Conservation (phyloP, 2,888 invertebrate genomes). For the Stomorhina lunata region DNA sequence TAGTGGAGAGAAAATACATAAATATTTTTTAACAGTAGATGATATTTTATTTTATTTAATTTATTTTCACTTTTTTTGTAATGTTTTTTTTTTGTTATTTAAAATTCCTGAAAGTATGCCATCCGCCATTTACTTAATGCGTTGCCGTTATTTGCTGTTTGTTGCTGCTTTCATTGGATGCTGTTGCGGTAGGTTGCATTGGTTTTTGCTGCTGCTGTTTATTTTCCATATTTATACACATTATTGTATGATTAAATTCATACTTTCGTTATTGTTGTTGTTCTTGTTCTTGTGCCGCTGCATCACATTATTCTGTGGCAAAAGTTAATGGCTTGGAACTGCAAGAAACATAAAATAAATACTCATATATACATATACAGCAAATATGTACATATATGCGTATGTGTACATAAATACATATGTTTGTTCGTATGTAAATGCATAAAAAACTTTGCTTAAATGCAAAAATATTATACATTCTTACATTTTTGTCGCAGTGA, state of each 20-base stretch:
- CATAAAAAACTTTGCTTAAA: too few species aligned
- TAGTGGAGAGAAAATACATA: conserved; percentile 11
- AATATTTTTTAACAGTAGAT: conserved; percentile 9
- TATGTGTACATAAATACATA: neutral
- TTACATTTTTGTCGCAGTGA: conserved; percentile 58
- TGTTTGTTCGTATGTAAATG: too few species aligned
- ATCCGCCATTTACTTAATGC: conserved; percentile 24
- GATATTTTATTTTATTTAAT: conserved; percentile 16
- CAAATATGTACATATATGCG: neutral
- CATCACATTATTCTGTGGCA: conserved; percentile 45
- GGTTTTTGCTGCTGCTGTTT: neutral
- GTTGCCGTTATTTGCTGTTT: too few species aligned
- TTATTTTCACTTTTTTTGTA: neutral
- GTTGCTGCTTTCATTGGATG: neutral
- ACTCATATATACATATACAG: neutral
- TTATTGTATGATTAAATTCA: conserved; percentile 17
- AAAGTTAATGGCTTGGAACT: conserved; percentile 61
- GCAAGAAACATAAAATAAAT: conserved; percentile 45
- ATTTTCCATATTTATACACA: neutral
- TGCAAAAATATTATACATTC: conserved; percentile 3
- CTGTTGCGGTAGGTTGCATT: neutral
- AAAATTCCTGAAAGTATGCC: conserved; percentile 38
- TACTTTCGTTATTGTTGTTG: neutral
- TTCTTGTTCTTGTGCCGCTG: conserved; percentile 3
- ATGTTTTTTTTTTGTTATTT: conserved; percentile 1